Conservation (phyloP, 2,888 invertebrate species). For the Panzeria rudis region DNA sequence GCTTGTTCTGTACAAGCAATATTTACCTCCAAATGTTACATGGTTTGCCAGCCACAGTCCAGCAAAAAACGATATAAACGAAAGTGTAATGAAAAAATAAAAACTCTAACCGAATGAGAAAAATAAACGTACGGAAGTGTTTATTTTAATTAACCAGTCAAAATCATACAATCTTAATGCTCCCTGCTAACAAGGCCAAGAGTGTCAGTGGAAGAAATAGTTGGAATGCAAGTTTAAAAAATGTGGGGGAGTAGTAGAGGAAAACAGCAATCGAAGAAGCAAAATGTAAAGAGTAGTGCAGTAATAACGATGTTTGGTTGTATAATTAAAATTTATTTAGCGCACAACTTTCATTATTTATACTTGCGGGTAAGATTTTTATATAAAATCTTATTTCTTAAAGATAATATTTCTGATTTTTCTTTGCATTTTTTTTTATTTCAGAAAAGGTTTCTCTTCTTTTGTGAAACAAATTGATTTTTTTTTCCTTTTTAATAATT, state of each 20-base stretch:
- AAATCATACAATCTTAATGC: conserved; percentile 65
- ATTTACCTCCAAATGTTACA: conserved; percentile 56
- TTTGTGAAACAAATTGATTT: not conserved
- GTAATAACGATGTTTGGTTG: conserved; percentile 30
- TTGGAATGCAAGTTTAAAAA: not conserved
- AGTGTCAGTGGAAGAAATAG: not conserved
- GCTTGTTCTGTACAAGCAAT: not conserved
- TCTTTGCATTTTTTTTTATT: not conserved
- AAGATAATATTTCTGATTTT: not conserved
- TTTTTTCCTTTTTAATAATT: too few species aligned
- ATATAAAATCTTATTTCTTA: not conserved
- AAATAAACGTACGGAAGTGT: conserved; percentile 60
- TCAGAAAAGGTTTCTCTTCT: not conserved
- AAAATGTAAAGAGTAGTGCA: conserved; percentile 3
- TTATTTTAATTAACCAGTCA: conserved; percentile 73
- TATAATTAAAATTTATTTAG: conserved; percentile 60
- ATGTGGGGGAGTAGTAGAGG: too few species aligned
- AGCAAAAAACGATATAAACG: not conserved
- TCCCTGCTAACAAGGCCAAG: conserved; percentile 29
- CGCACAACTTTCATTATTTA: conserved; percentile 36
- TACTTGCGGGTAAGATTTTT: conserved; percentile 34
- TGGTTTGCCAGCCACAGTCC: conserved; percentile 17
- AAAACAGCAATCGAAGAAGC: not conserved
- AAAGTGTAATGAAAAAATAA: not conserved
- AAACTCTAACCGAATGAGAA: not conserved